Conservation (phyloP, 2,888 invertebrate genomes). For the Chrysomela aeneicollis region DNA sequence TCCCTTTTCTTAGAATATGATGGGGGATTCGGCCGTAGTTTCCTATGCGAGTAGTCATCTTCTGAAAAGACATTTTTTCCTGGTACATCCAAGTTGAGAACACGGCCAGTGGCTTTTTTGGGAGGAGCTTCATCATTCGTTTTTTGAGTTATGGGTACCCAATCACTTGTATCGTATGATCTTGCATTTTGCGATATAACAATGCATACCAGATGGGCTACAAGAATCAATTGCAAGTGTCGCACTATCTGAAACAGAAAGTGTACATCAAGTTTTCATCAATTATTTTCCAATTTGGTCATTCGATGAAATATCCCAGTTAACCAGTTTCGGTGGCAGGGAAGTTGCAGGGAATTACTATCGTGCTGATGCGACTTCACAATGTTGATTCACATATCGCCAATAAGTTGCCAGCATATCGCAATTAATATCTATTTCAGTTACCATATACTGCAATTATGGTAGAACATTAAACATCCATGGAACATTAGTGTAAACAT, state of each 20-base stretch:
- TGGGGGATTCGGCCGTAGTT: conserved; percentile 45
- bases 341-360: too few relatives aligned
- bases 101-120: conserved; percentile 55
- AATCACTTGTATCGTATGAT: conserved; percentile 61
- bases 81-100: conserved; percentile 53
- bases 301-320: not conserved
- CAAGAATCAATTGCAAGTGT: conserved; percentile 32
- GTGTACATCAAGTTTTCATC: not conserved
- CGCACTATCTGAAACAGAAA: conserved; percentile 39
- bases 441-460: too few relatives aligned
- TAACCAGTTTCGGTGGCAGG: too few relatives aligned
- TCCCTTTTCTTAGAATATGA: conserved; percentile 49
- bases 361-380: too few relatives aligned
- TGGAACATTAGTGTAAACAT: too few relatives aligned
- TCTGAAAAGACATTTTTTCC: conserved; percentile 51
- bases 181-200: conserved; percentile 33
- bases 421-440: too few relatives aligned
- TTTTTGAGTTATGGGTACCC: conserved; percentile 64
- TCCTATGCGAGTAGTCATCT: conserved; percentile 47
- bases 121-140: conserved; percentile 33
- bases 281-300: not conserved
- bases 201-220: conserved; percentile 32
- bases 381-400: too few relatives aligned
- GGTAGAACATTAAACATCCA: too few relatives aligned
- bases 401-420: too few relatives aligned